phyloP scores from a whole-genome alignment of 2,113 vertebrate species.

The Dendropsophus ebraccatus region DNA sequence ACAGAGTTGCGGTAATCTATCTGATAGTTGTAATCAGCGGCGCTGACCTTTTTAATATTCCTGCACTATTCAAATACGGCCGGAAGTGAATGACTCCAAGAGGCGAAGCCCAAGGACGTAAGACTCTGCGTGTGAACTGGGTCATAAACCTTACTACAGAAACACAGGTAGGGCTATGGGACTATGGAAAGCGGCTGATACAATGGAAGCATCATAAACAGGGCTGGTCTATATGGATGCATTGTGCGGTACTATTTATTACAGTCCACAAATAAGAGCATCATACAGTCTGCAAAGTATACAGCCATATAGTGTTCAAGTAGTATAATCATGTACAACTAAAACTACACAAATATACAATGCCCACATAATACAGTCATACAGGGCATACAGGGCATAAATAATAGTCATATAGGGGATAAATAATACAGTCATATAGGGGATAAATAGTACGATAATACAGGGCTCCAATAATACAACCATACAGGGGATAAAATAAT shows the following conservation, averaged over 20 bases:
- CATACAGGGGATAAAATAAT: too few species aligned
- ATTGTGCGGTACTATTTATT: not conserved
- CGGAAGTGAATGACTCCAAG: not conserved
- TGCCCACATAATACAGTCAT: not conserved
- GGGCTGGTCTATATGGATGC: too few species aligned
- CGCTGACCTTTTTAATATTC: conserved; percentile 67
- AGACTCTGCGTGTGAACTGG: not conserved
- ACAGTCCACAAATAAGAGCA: not conserved
- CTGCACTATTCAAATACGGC: conserved; percentile 60
- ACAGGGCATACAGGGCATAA: not conserved
- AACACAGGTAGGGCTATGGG: not conserved
- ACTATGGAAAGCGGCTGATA: not conserved
- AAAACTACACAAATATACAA: not conserved
- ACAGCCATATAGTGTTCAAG: not conserved
- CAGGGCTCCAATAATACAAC: too few species aligned
- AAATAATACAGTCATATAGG: not conserved
- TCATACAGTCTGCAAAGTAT: not conserved
- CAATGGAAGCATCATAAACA: not conserved
- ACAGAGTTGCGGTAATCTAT: conserved; percentile 59
- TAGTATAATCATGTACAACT: not conserved
- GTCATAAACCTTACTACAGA: not conserved
- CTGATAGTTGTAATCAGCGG: conserved; percentile 62
- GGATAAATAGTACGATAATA: not conserved
- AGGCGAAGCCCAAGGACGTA: not conserved
- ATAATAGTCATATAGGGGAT: not conserved